Percentiles rank a stretch among this genome's conserved stretches.
Conservation (phyloP, 2,113 vertebrate species). For the Macquaria australasica region DNA sequence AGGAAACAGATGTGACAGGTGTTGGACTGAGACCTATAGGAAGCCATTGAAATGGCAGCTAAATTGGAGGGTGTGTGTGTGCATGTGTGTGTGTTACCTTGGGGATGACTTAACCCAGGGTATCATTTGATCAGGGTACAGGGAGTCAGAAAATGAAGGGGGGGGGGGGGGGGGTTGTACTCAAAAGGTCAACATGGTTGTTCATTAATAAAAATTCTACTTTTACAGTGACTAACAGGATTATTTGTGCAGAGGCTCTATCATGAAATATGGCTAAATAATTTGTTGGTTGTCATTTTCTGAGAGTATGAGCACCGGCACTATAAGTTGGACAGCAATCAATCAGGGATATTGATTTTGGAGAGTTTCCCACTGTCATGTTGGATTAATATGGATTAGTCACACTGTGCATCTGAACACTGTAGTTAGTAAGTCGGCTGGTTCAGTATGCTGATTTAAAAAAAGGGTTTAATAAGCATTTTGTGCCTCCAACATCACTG, state of each 20-base stretch:
- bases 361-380: constrained; percentile 67
- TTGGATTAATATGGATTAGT: constrained; percentile 80
- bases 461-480: constrained; percentile 61
- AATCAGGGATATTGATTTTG: constrained; percentile 74
- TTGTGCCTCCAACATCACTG: constrained; percentile 50
- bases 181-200: background rate
- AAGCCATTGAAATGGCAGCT: constrained; percentile 68
- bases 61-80: constrained; percentile 62
- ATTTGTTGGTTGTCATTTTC: constrained; percentile 51
- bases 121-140: constrained; percentile 41
- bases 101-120: constrained; percentile 56
- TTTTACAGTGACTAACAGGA: constrained; percentile 6
- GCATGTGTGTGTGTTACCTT: constrained; percentile 32
- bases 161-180: background rate
- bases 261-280: constrained; percentile 20
- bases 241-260: constrained; percentile 13
- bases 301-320: constrained; percentile 11
- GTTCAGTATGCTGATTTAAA: constrained; percentile 51
- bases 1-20: constrained; percentile 76
- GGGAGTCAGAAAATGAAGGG: constrained; percentile 26
- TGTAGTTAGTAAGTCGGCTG: constrained; percentile 58
- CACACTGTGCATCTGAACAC: constrained; percentile 59
- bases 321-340: constrained; percentile 67
- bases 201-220: constrained; percentile 9
- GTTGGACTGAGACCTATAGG: constrained; percentile 67